Conservation (phyloP, 2,888 invertebrate genomes). For the Orchestes rusci region DNA sequence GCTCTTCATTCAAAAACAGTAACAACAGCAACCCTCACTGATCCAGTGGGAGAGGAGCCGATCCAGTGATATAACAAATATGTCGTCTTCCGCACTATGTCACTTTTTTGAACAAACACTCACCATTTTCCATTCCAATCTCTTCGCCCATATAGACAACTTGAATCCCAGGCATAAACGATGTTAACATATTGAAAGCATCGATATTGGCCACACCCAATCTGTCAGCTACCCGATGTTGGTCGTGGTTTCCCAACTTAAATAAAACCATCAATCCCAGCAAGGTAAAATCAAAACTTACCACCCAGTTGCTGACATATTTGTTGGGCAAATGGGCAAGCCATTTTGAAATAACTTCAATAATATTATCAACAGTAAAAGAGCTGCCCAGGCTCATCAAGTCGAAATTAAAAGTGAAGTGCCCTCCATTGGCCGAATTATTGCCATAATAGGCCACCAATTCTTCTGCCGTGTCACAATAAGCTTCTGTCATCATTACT, state of each 20-base stretch:
- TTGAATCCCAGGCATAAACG: conserved; percentile 75
- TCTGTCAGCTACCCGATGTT: conserved; percentile 61
- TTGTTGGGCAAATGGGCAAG: conserved; percentile 31
- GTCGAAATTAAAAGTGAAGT: conserved; percentile 74
- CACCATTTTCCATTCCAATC: conserved; percentile 60
- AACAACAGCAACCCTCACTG: too few relatives aligned
- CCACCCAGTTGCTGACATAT: conserved; percentile 64
- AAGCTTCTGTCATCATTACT: conserved; percentile 71
- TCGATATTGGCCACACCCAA: conserved; percentile 62
- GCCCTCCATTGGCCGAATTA: conserved; percentile 47
- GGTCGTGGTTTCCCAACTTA: conserved; percentile 71
- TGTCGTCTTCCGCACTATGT: too few relatives aligned
- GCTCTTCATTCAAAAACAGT: too few relatives aligned
- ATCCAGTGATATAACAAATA: too few relatives aligned
- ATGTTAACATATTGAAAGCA: conserved; percentile 74
- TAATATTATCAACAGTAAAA: conserved; percentile 55
- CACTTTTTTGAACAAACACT: too few relatives aligned
- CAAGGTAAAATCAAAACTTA: conserved; percentile 40
- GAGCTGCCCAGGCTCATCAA: too few relatives aligned
- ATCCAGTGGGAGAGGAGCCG: too few relatives aligned
- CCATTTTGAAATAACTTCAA: conserved; percentile 57
- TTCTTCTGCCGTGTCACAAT: conserved; percentile 50
- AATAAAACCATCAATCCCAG: conserved; percentile 2
- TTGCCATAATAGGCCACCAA: conserved; percentile 61
- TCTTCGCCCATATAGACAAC: conserved; percentile 86